phyloP scores from a whole-genome alignment of 2,888 invertebrate species.

The Pammene fasciana region DNA sequence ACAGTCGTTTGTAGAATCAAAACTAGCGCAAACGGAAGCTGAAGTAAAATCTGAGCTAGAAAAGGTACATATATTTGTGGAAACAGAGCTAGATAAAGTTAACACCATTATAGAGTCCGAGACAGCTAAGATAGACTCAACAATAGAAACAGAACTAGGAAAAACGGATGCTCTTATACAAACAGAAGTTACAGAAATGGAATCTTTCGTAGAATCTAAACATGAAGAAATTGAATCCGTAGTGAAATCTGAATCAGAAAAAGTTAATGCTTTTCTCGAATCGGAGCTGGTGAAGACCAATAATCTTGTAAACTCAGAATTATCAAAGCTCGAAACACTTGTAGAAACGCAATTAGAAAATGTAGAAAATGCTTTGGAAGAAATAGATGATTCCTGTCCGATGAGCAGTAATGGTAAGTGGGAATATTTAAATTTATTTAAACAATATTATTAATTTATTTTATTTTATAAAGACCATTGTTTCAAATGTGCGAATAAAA shows the following conservation, averaged over 20 bases:
- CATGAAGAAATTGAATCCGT: constrained; percentile 5
- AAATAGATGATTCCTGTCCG: neutral
- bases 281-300: constrained; percentile 2
- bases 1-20: constrained; percentile 18
- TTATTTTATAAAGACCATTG: no score
- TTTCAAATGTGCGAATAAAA: no score
- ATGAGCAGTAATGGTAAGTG: constrained; percentile 5
- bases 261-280: constrained; percentile 17
- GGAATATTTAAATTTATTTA: no score
- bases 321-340: neutral
- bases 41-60: constrained; percentile 14
- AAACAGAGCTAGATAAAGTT: constrained; percentile 12
- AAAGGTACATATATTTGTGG: constrained; percentile 18
- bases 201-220: constrained; percentile 7
- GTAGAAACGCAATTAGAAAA: constrained; percentile 4
- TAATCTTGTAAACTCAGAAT: constrained; percentile 2
- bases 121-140: neutral
- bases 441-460: no score
- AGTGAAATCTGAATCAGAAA: constrained; percentile 14
- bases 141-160: constrained; percentile 2
- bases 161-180: neutral
- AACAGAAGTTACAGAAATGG: neutral
- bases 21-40: constrained; percentile 12
- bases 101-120: constrained; percentile 2
- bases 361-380: neutral